Evolutionary conservation across 1,140 invertebrate species (phyloP).

Genomic region (Arctopsyche grandis): DNA sequence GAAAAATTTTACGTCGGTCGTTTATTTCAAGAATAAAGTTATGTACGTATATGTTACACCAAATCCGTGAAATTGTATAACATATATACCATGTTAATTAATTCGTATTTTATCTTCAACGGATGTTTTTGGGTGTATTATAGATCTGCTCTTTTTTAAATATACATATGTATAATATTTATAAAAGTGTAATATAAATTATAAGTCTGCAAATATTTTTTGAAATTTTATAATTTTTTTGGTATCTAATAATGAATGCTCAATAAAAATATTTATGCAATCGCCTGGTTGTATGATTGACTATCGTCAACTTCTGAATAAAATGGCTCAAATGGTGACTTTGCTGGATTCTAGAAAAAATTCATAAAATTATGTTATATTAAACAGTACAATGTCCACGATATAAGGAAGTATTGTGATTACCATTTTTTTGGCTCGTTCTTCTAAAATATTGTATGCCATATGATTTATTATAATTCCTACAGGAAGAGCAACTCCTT

Average conservation of each 20-base stretch:
- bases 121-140: too few relatives aligned
- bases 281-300: not conserved
- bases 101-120: too few relatives aligned
- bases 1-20: too few relatives aligned
- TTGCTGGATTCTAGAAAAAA: conserved; percentile 63
- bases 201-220: not conserved
- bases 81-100: too few relatives aligned
- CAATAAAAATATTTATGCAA: conserved; percentile 25
- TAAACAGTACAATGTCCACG: not conserved
- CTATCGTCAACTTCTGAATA: conserved; percentile 51
- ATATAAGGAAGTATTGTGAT: not conserved
- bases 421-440: conserved; percentile 79
- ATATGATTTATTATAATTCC: conserved; percentile 84
- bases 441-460: conserved; percentile 78
- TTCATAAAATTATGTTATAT: conserved; percentile 39
- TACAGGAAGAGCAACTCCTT: conserved; percentile 86
- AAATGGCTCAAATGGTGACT: conserved; percentile 63
- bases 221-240: not conserved
- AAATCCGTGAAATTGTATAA: too few relatives aligned
- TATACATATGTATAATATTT: too few relatives aligned
- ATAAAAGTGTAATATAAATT: too few relatives aligned
- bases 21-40: too few relatives aligned
- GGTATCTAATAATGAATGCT: conserved; percentile 26
- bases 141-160: too few relatives aligned
- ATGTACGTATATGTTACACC: too few relatives aligned